Evolutionary conservation across 2,113 vertebrate genomes (phyloP).

Genomic region (Rana temporaria): DNA sequence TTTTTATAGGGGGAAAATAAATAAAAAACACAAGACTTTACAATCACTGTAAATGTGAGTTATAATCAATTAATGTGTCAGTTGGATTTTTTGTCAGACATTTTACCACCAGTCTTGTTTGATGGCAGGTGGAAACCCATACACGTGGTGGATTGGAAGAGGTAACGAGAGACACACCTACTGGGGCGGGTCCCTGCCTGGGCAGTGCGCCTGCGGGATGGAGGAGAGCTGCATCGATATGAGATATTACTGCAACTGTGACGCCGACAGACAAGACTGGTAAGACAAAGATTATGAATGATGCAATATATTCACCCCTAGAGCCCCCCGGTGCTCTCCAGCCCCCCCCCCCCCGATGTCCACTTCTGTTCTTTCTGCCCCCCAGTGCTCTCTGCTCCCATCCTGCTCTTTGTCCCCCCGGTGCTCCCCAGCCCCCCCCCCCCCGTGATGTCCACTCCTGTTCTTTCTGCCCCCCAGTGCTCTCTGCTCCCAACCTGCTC

Average conservation of each 20-base stretch:
- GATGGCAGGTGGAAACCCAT: constrained; percentile 82
- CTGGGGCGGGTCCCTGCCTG: constrained; percentile 92
- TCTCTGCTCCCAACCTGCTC: too few relatives aligned
- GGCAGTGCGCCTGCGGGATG: constrained; percentile 92
- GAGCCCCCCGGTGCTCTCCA: too few relatives aligned
- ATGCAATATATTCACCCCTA: background rate
- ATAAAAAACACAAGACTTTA: too few relatives aligned
- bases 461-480: too few relatives aligned
- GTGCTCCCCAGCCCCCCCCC: too few relatives aligned
- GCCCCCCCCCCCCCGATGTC: too few relatives aligned
- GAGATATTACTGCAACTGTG: constrained; percentile 97
- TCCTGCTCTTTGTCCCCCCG: too few relatives aligned
- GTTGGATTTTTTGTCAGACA: too few relatives aligned
- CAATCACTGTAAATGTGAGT: background rate
- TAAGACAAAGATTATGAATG: constrained; percentile 66
- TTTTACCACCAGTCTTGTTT: background rate
- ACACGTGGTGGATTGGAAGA: constrained; percentile 94
- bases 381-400: too few relatives aligned
- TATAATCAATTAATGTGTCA: background rate
- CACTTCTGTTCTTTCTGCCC: too few relatives aligned
- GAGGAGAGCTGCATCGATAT: constrained; percentile 93
- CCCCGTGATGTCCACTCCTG: too few relatives aligned
- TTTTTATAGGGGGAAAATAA: too few relatives aligned
- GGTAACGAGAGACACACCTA: constrained; percentile 87
- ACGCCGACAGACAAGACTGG: constrained; percentile 89